Conservation (phyloP, 1,140 invertebrate species). For the Drosophila navojoa region DNA sequence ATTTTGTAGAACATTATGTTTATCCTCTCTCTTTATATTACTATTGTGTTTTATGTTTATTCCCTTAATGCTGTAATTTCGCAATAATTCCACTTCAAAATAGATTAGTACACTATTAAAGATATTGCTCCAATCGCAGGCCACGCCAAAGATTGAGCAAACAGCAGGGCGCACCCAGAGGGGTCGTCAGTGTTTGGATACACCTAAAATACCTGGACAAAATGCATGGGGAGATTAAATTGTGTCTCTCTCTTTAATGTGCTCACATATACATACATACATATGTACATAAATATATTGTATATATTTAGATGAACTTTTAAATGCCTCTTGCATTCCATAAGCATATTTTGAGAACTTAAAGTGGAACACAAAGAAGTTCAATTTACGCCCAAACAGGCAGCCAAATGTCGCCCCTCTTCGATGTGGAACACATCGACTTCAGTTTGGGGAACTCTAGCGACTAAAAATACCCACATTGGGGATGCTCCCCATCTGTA, state of each 20-base stretch:
- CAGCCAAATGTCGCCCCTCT: slow-evolving; percentile 22
- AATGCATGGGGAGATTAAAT: slow-evolving; percentile 5
- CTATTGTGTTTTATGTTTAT: neutral
- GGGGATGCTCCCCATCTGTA: slow-evolving; percentile 6
- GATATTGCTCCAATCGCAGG: slow-evolving; percentile 31
- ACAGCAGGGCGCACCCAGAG: slow-evolving; percentile 22
- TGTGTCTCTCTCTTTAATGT: neutral
- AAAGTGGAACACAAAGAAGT: slow-evolving; percentile 45
- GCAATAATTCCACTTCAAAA: neutral
- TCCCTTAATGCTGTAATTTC: neutral
- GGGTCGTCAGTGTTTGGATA: slow-evolving; percentile 43
- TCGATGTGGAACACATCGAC: slow-evolving; percentile 15
- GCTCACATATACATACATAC: neutral
- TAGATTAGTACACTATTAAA: slow-evolving; percentile 32
- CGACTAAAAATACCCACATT: slow-evolving; percentile 24
- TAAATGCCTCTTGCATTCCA: slow-evolving; percentile 21
- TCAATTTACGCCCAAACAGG: neutral
- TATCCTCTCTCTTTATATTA: neutral
- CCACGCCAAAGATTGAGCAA: neutral
- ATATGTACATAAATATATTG: neutral
- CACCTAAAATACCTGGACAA: slow-evolving; percentile 41
- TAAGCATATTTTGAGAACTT: slow-evolving; percentile 45
- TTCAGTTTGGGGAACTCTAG: slow-evolving; percentile 11
- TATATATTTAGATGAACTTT: neutral
- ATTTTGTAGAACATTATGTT: no score